A percentile compares a stretch with the other conserved stretches of the same genome.
These are phyloP conservation scores for Acanthurus lineatus DNA, from an alignment of 2,797 vertebrate species.

Conservation along the genomic window DNA sequence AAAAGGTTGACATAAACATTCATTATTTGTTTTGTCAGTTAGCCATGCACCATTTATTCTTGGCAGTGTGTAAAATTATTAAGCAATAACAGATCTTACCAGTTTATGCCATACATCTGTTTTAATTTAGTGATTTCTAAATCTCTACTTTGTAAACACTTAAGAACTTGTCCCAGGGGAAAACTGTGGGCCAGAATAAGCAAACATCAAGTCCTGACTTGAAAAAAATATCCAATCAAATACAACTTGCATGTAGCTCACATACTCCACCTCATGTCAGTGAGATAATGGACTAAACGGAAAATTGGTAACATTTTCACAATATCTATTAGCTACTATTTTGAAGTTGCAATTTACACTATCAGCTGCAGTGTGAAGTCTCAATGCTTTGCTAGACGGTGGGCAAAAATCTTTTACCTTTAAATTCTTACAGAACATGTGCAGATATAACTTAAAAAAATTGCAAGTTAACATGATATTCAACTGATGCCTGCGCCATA, in stretches of 20 bases:
- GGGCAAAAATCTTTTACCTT: not conserved
- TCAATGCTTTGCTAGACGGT: not conserved
- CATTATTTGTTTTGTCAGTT: not conserved
- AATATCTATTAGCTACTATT: no score
- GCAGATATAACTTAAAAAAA: slow-evolving; percentile 12
- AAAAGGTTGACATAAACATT: no score
- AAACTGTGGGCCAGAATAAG: not conserved
- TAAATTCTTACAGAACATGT: not conserved
- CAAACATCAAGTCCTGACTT: not conserved
- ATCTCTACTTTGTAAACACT: not conserved
- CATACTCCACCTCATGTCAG: not conserved
- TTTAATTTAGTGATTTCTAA: no score
- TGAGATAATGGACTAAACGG: not conserved
- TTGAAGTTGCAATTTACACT: not conserved
- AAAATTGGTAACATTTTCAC: not conserved
- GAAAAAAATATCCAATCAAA: not conserved
- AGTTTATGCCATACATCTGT: no score
- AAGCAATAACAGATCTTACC: not conserved
- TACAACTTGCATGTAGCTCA: not conserved
- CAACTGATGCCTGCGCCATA: not conserved
- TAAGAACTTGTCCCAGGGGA: not conserved
- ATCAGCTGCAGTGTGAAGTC: not conserved
- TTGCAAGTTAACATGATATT: slow-evolving; percentile 2
- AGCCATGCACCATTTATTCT: no score
- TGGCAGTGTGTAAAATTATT: not conserved